Evolutionary conservation across 2,113 vertebrate genomes (phyloP).

Genomic region (Halichoerus grypus): DNA sequence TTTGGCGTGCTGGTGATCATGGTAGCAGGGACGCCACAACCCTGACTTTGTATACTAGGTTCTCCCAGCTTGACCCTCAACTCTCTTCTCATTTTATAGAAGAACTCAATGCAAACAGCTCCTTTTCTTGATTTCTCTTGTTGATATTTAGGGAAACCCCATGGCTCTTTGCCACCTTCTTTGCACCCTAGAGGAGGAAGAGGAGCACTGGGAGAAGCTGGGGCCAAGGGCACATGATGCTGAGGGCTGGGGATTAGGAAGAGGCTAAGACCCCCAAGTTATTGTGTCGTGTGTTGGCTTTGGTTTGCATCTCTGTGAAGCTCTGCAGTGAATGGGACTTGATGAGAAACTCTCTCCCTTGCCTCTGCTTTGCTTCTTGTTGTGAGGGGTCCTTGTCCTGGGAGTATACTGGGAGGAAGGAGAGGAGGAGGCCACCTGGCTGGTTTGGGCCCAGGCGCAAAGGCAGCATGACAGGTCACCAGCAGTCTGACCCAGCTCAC

Average conservation of each 20-base stretch:
- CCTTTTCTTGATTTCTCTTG: neutral
- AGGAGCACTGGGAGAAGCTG: neutral
- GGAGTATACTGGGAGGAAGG: neutral
- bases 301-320: neutral
- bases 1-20: neutral
- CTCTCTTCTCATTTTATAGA: neutral
- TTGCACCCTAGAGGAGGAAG: neutral
- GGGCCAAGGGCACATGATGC: neutral
- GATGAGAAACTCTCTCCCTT: neutral
- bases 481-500: neutral
- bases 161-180: neutral
- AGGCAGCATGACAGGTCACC: neutral
- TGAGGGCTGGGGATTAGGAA: neutral
- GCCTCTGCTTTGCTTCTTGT: neutral
- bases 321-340: neutral
- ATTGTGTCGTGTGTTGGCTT: neutral
- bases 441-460: neutral
- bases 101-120: neutral
- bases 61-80: neutral
- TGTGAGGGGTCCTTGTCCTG: neutral
- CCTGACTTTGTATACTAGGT: neutral
- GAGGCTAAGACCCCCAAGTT: neutral
- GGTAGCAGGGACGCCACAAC: neutral
- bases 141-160: neutral
- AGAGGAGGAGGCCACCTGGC: neutral